A percentile compares a stretch with the other conserved stretches of the same genome.
Conservation (phyloP, 2,797 vertebrate genomes). For the Alcedo atthis region DNA sequence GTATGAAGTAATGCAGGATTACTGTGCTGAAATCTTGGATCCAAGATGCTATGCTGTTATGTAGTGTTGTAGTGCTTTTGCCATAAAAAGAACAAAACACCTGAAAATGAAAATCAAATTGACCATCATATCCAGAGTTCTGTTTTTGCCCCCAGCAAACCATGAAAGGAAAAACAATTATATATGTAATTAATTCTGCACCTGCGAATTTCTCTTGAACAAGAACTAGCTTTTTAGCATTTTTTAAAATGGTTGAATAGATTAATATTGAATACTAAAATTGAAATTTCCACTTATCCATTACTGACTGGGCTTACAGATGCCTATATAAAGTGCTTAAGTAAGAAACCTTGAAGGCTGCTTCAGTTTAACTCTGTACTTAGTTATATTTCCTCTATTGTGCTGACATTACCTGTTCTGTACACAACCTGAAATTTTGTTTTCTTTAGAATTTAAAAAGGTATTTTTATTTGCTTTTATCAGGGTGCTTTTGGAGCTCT, state of each 20-base stretch:
- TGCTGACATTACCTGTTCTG: background rate
- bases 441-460: background rate
- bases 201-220: background rate
- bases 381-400: background rate
- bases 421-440: background rate
- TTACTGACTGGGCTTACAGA: background rate
- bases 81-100: background rate
- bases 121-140: background rate
- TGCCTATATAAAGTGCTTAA: background rate
- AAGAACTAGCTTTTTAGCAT: background rate
- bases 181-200: background rate
- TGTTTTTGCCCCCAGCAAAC: background rate
- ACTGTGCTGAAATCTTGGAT: background rate
- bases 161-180: background rate
- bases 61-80: background rate
- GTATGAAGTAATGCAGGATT: background rate
- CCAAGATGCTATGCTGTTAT: background rate
- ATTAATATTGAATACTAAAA: background rate
- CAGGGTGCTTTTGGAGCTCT: slow-evolving; percentile 96
- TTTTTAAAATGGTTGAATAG: background rate
- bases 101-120: background rate
- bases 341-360: background rate
- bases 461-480: background rate
- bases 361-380: background rate
- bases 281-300: background rate